Conservation (phyloP, 2,113 vertebrate species). For the Anarhynchus alexandrinus region DNA sequence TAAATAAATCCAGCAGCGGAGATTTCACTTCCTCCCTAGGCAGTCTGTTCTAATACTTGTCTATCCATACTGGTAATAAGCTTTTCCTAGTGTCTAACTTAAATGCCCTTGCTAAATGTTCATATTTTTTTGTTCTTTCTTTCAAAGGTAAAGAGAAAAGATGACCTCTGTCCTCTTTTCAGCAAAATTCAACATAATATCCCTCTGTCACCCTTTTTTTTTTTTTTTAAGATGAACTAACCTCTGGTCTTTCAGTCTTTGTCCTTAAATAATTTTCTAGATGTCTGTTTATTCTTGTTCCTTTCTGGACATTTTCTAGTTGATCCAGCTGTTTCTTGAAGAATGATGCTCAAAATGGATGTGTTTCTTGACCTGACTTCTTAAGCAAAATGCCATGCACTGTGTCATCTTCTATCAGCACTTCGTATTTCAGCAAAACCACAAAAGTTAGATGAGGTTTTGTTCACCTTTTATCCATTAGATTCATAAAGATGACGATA, state of each 20-base stretch:
- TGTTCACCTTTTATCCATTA: background rate
- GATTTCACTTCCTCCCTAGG: background rate
- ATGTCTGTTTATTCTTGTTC: background rate
- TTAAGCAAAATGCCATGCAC: background rate
- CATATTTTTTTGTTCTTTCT: background rate
- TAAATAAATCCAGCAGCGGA: conserved; percentile 4
- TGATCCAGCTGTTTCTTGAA: background rate
- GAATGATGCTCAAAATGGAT: background rate
- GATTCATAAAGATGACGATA: background rate
- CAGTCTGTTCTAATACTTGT: background rate
- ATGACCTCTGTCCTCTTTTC: background rate
- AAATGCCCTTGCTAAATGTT: background rate
- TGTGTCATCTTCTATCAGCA: background rate
- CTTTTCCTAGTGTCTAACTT: background rate
- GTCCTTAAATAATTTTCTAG: background rate
- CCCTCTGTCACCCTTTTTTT: background rate
- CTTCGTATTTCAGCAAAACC: background rate
- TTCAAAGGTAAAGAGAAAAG: background rate
- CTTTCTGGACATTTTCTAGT: background rate
- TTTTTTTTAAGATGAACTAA: background rate
- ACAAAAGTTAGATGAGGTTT: background rate
- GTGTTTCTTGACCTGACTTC: background rate
- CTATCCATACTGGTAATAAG: background rate
- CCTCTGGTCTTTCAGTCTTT: background rate
- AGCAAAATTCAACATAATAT: background rate